A percentile compares a stretch with the other conserved stretches of the same genome.
Conservation (phyloP, 1,140 invertebrate species). For the Babylonia areolata region DNA sequence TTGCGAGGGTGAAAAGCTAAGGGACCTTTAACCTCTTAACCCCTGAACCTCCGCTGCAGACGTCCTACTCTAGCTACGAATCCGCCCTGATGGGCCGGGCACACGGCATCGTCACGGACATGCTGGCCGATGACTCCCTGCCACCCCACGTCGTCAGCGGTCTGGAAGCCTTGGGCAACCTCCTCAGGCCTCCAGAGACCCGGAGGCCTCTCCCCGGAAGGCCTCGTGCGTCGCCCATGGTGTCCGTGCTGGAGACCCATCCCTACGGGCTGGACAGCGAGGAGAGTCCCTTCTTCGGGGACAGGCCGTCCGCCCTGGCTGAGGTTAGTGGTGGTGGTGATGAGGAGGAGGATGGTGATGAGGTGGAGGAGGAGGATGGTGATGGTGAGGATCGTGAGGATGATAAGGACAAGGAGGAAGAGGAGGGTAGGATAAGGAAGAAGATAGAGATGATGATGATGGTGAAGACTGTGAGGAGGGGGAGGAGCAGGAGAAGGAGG, state of each 20-base stretch:
- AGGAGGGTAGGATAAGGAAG: background rate
- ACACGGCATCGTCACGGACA: constrained; percentile 79
- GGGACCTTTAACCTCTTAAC: background rate
- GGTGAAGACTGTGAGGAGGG: background rate
- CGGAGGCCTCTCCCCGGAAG: constrained; percentile 64
- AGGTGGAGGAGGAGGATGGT: too few species aligned
- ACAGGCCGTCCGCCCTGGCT: constrained; percentile 75
- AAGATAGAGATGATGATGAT: background rate
- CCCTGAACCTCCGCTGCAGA: constrained; percentile 67
- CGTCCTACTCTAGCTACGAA: constrained; percentile 74
- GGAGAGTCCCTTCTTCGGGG: constrained; percentile 79
- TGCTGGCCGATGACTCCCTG: constrained; percentile 76
- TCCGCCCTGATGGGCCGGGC: constrained; percentile 78
- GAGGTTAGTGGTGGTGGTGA: constrained; percentile 60
- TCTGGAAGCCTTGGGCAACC: constrained; percentile 74
- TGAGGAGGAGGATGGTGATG: background rate
- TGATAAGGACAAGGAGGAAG: too few species aligned
- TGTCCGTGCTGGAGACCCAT: constrained; percentile 74
- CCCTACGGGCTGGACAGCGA: constrained; percentile 78
- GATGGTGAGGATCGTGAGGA: too few species aligned
- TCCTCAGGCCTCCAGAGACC: constrained; percentile 74
- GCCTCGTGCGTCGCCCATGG: constrained; percentile 69
- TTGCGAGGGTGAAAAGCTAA: background rate
- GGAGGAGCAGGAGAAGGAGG: background rate
- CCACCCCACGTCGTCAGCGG: constrained; percentile 77